Evolutionary conservation across 2,888 invertebrate species (phyloP).

Genomic region (Liopterus haemorrhoidalis): DNA sequence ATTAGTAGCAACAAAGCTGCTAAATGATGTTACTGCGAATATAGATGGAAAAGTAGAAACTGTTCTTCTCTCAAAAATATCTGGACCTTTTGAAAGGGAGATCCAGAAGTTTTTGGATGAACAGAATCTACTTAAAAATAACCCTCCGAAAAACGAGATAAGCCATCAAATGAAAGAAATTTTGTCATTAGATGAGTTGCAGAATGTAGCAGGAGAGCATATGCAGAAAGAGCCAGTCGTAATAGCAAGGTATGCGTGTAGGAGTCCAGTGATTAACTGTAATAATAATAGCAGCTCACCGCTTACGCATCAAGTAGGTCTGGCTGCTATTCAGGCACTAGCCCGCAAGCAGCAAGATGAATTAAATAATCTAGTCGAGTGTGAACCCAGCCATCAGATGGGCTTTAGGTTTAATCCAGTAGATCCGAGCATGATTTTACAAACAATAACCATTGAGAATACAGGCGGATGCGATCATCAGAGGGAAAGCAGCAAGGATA

Average conservation of each 20-base stretch:
- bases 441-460: no score
- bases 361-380: slow-evolving; percentile 37
- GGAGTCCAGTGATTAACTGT: slow-evolving; percentile 38
- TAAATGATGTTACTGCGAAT: slow-evolving; percentile 12
- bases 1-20: slow-evolving; percentile 9
- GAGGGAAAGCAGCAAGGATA: slow-evolving; percentile 49
- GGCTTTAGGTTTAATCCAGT: slow-evolving; percentile 44
- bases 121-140: slow-evolving; percentile 58
- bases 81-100: slow-evolving; percentile 69
- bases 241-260: slow-evolving; percentile 35
- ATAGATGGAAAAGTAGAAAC: not conserved
- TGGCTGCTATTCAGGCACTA: slow-evolving; percentile 72
- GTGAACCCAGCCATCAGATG: slow-evolving; percentile 30
- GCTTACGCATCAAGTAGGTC: slow-evolving; percentile 59
- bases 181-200: slow-evolving; percentile 48
- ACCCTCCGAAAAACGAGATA: slow-evolving; percentile 55
- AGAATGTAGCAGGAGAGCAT: slow-evolving; percentile 30
- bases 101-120: slow-evolving; percentile 73
- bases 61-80: slow-evolving; percentile 37
- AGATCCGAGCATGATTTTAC: no score
- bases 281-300: slow-evolving; percentile 55
- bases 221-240: slow-evolving; percentile 30
- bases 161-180: slow-evolving; percentile 57
- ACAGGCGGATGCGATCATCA: slow-evolving; percentile 26
- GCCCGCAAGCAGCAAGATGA: slow-evolving; percentile 56